phyloP scores from a whole-genome alignment of 2,888 invertebrate species.

The Caenorhabditis panamensis region DNA sequence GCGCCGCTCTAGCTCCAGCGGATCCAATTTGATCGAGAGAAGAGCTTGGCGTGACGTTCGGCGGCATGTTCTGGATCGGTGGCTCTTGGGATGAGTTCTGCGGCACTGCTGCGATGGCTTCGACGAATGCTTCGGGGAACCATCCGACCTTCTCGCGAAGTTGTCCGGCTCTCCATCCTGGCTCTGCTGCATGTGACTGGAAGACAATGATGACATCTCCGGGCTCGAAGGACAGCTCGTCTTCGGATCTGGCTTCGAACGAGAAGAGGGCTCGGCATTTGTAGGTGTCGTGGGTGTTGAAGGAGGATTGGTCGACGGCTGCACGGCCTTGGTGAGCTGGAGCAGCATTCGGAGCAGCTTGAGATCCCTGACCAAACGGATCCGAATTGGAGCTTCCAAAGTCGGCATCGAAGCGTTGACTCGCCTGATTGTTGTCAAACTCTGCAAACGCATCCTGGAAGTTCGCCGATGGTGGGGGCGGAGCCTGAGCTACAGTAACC shows the following conservation, averaged over 20 bases:
- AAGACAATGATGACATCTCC: constrained; percentile 91
- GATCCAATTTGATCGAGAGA: constrained; percentile 67
- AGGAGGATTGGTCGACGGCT: constrained; percentile 41
- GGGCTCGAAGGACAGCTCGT: constrained; percentile 68
- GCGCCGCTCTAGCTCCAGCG: constrained; percentile 52
- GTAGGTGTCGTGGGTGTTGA: constrained; percentile 81
- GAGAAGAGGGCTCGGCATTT: constrained; percentile 94
- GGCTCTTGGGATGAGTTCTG: constrained; percentile 34
- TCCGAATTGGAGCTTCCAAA: constrained; percentile 14
- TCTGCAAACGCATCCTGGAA: constrained; percentile 49
- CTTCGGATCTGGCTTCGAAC: constrained; percentile 92
- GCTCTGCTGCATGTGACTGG: constrained; percentile 90
- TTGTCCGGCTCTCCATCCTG: constrained; percentile 97
- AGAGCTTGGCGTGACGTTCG: constrained; percentile 70
- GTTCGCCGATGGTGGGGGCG: background rate
- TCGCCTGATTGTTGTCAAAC: constrained; percentile 18
- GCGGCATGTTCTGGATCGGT: constrained; percentile 73
- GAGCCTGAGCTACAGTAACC: background rate
- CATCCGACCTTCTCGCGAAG: constrained; percentile 87
- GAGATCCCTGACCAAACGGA: constrained; percentile 24
- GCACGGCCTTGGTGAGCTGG: background rate
- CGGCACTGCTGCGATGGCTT: constrained; percentile 75
- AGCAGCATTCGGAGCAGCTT: background rate
- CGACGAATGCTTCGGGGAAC: constrained; percentile 83
- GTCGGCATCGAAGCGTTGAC: constrained; percentile 26